A percentile compares a stretch with the other conserved stretches of the same genome.
These are phyloP conservation scores for Clistopyga incitator DNA, from an alignment of 2,888 invertebrate genomes.

Conservation along the genomic window DNA sequence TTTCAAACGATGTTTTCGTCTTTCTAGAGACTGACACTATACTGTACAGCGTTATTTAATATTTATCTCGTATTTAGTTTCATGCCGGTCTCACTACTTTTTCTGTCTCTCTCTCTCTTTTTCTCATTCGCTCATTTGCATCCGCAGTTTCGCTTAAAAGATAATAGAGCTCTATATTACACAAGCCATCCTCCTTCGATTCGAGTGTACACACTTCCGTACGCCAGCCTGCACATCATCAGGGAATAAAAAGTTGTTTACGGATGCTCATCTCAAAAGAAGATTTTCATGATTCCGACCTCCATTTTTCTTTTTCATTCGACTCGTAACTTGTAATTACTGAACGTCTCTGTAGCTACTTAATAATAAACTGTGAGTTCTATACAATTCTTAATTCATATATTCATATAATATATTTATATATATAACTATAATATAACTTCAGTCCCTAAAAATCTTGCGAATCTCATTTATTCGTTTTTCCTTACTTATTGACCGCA, in stretches of 20 bases:
- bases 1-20: conserved; percentile 16
- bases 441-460: conserved; percentile 72
- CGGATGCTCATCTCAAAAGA: conserved; percentile 48
- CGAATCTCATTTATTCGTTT: conserved; percentile 45
- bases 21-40: conserved; percentile 50
- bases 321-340: conserved; percentile 36
- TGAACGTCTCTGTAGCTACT: conserved; percentile 64
- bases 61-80: conserved; percentile 46
- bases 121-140: conserved; percentile 36
- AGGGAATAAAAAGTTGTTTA: conserved; percentile 61
- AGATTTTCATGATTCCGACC: conserved; percentile 62
- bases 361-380: conserved; percentile 59
- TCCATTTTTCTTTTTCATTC: conserved; percentile 23
- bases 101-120: conserved; percentile 34
- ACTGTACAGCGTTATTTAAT: conserved; percentile 46
- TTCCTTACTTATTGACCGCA: conserved; percentile 18
- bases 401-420: conserved; percentile 64
- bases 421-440: conserved; percentile 70
- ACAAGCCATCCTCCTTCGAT: conserved; percentile 72
- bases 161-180: conserved; percentile 81
- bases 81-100: conserved; percentile 56
- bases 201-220: conserved; percentile 47
- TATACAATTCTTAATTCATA: conserved; percentile 65
- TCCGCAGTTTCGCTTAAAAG: conserved; percentile 72
- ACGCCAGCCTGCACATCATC: conserved; percentile 32